phyloP scores from a whole-genome alignment of 2,797 vertebrate species.

The Leontocebus nigricollis region DNA sequence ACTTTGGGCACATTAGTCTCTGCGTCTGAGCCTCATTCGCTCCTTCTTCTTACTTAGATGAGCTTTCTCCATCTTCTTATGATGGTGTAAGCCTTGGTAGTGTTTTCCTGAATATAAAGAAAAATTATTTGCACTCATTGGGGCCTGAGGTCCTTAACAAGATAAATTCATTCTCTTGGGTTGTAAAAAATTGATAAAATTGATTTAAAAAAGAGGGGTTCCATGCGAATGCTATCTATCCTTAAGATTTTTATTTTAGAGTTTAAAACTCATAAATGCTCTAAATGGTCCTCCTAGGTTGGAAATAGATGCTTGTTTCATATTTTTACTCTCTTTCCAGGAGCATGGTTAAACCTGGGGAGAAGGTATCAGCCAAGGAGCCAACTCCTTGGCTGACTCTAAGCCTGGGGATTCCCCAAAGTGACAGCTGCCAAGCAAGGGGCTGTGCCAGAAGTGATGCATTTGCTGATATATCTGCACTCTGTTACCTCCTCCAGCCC shows the following conservation, averaged over 20 bases:
- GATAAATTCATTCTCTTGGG: background rate
- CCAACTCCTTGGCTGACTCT: background rate
- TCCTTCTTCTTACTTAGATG: background rate
- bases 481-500: background rate
- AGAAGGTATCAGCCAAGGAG: background rate
- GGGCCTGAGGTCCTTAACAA: background rate
- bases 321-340: background rate
- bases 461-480: background rate
- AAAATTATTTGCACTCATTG: background rate
- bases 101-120: background rate
- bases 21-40: background rate
- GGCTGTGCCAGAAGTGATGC: rapidly evolving
- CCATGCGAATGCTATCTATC: background rate
- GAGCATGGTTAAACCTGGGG: background rate
- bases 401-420: background rate
- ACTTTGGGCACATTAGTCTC: background rate
- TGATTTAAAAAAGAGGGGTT: background rate
- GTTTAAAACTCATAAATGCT: background rate
- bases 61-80: background rate
- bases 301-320: background rate
- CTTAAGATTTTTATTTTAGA: background rate
- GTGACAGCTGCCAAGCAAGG: background rate
- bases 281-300: background rate
- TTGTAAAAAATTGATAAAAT: background rate
- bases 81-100: background rate